Evolutionary conservation across 1,140 invertebrate species (phyloP).

Genomic region (Mesaphorura yosii): DNA sequence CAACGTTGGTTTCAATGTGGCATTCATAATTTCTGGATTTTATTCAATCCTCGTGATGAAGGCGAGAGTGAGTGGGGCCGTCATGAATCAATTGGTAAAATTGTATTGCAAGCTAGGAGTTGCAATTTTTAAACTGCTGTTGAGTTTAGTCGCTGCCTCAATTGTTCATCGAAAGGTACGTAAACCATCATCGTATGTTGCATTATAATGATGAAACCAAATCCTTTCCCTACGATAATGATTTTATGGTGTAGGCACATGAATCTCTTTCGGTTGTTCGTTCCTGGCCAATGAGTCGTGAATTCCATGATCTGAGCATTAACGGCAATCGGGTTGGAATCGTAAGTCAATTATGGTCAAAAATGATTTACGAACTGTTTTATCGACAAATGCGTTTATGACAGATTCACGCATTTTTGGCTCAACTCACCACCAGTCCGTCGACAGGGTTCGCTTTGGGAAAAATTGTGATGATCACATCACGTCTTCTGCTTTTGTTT

Average conservation of each 20-base stretch:
- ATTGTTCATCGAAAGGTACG: constrained; percentile 21
- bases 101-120: constrained; percentile 20
- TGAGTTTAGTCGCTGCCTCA: constrained; percentile 22
- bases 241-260: constrained; percentile 20
- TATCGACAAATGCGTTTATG: not conserved
- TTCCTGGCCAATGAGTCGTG: constrained; percentile 30
- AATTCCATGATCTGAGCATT: constrained; percentile 18
- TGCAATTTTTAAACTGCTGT: constrained; percentile 13
- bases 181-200: not conserved
- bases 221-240: not conserved
- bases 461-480: constrained; percentile 26
- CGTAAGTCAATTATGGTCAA: not conserved
- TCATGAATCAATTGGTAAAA: constrained; percentile 1
- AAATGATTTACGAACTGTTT: not conserved
- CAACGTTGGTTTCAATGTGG: constrained; percentile 19
- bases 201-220: not conserved
- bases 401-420: constrained; percentile 27
- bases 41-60: constrained; percentile 19
- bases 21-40: constrained; percentile 16
- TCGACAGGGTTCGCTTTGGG: constrained; percentile 24
- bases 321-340: not conserved
- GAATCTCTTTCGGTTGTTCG: constrained; percentile 16
- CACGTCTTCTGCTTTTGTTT: constrained; percentile 12
- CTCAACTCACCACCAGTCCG: constrained; percentile 22
- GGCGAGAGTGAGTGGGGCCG: constrained; percentile 4